Conservation (phyloP, 2,888 invertebrate genomes). For the Rhamnusium bicolor region DNA sequence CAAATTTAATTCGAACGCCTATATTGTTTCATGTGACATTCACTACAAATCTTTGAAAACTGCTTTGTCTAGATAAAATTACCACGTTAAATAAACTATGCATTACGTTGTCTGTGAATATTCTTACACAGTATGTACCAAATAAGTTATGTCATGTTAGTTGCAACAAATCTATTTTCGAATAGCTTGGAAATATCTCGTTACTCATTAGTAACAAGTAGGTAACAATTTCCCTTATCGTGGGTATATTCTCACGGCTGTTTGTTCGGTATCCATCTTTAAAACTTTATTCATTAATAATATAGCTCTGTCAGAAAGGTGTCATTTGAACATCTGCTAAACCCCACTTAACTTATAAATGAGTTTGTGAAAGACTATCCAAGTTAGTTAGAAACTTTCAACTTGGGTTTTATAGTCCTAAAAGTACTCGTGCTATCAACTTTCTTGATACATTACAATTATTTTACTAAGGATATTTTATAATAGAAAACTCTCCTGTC, state of each 20-base stretch:
- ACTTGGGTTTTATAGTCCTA: neutral
- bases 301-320: slow-evolving; percentile 9
- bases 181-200: neutral
- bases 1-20: too few species aligned
- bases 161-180: neutral
- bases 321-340: slow-evolving; percentile 1
- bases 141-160: neutral
- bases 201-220: slow-evolving; percentile 2
- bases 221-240: neutral
- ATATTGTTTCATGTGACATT: too few species aligned
- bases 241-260: neutral
- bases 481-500: neutral
- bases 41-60: too few species aligned
- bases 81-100: neutral
- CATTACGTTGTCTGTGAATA: neutral
- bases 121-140: neutral
- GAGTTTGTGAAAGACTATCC: slow-evolving; percentile 11
- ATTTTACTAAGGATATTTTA: neutral
- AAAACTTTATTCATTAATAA: slow-evolving; percentile 15
- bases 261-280: neutral
- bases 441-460: neutral
- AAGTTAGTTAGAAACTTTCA: neutral
- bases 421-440: neutral
- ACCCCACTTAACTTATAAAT: slow-evolving; percentile 10
- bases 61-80: too few species aligned